Evolutionary conservation across 2,888 invertebrate species (phyloP).

Genomic region (Melangyna quadrimaculata): DNA sequence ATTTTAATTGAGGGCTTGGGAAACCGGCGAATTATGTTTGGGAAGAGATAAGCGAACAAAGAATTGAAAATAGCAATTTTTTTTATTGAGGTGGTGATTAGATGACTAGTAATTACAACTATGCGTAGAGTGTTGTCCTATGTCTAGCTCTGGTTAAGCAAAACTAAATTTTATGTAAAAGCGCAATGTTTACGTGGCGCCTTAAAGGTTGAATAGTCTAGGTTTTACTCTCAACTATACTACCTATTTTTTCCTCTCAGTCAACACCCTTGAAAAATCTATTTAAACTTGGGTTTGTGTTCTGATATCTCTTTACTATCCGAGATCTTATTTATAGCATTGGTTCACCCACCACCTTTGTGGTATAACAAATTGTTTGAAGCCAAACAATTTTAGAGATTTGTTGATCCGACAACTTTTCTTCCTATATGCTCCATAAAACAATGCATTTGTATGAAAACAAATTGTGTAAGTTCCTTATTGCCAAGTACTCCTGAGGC

Average conservation of each 20-base stretch:
- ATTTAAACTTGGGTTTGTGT: not conserved
- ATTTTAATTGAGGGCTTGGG: not conserved
- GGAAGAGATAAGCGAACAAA: not conserved
- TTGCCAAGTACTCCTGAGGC: no score
- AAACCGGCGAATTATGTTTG: slow-evolving; percentile 7
- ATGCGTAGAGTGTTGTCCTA: not conserved
- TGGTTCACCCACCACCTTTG: no score
- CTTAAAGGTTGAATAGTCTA: not conserved
- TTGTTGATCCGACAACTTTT: no score
- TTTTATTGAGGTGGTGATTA: not conserved
- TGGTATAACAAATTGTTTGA: not conserved
- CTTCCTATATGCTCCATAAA: no score
- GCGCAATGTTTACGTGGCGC: not conserved
- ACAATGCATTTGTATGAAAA: no score
- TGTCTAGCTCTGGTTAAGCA: not conserved
- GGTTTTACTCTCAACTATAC: not conserved
- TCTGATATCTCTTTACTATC: not conserved
- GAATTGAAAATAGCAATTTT: not conserved
- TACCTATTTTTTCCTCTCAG: not conserved
- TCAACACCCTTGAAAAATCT: not conserved
- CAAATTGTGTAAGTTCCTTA: no score
- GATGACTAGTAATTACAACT: not conserved
- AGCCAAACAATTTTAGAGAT: not conserved
- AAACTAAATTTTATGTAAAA: not conserved
- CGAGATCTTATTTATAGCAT: no score